A percentile compares a stretch with the other conserved stretches of the same genome.
phyloP scores from a whole-genome alignment of 2,888 invertebrate species.

The Halocaridina rubra region DNA sequence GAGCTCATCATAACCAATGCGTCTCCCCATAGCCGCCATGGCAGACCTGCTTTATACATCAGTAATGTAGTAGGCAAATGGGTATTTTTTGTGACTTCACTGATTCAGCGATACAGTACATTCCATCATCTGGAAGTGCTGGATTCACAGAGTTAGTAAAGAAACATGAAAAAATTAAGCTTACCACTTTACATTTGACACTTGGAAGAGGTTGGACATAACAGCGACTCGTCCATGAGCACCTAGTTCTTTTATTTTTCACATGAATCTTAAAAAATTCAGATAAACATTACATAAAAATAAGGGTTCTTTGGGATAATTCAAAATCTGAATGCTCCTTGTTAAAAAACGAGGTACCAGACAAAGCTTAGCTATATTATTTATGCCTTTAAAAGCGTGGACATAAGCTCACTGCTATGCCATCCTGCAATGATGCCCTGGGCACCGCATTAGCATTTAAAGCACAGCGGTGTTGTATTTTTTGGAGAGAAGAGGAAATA shows the following conservation, averaged over 20 bases:
- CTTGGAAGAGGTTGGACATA: constrained; percentile 48
- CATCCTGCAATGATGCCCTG: constrained; percentile 44
- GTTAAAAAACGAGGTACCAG: no score
- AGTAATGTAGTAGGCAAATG: constrained; percentile 37
- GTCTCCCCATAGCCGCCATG: constrained; percentile 63
- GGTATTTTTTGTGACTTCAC: background rate
- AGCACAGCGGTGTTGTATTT: constrained; percentile 19
- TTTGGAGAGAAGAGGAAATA: constrained; percentile 24
- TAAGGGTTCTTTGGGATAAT: constrained; percentile 44
- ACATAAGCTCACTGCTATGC: constrained; percentile 37
- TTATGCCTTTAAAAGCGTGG: no score
- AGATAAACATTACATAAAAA: no score
- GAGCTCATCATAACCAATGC: constrained; percentile 31
- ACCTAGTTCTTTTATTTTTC: constrained; percentile 37
- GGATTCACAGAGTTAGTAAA: background rate
- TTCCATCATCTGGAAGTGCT: background rate
- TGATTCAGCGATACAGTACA: background rate
- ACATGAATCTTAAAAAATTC: no score
- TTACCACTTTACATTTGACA: constrained; percentile 54
- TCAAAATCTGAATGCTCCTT: no score
- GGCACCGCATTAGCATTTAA: constrained; percentile 18
- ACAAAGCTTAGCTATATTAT: no score
- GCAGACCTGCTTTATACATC: constrained; percentile 47
- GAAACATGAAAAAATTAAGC: background rate
- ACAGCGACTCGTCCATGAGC: constrained; percentile 52